Percentiles rank a stretch among this genome's conserved stretches.
These are phyloP conservation scores for Leucophenga maculata DNA, from an alignment of 2,888 invertebrate genomes.

Conservation along the genomic window DNA sequence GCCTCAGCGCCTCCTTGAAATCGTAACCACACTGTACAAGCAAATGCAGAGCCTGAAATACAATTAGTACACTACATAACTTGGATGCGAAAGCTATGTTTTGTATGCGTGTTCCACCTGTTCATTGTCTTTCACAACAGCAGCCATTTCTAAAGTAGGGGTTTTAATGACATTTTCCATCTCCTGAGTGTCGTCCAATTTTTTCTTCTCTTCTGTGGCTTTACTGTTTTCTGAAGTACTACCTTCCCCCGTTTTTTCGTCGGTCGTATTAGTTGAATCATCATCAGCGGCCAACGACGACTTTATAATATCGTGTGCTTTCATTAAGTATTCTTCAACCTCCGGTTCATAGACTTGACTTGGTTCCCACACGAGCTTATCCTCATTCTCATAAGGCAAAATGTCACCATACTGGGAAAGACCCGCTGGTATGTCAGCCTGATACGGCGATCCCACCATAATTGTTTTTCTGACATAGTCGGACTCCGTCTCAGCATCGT, in stretches of 20 bases:
- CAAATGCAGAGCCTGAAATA: slow-evolving; percentile 82
- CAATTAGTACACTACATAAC: background rate
- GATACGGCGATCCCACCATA: slow-evolving; percentile 95
- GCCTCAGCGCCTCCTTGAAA: slow-evolving; percentile 90
- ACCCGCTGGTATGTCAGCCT: slow-evolving; percentile 94
- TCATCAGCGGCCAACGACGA: slow-evolving; percentile 35
- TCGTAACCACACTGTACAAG: slow-evolving; percentile 95
- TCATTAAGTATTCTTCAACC: slow-evolving; percentile 85
- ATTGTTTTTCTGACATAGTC: slow-evolving; percentile 77
- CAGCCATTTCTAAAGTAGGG: slow-evolving; percentile 36
- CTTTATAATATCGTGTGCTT: slow-evolving; percentile 63
- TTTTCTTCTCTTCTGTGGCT: background rate
- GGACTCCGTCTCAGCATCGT: slow-evolving; percentile 60
- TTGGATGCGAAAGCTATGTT: background rate
- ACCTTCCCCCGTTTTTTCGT: no score
- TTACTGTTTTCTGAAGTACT: background rate
- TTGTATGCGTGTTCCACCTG: slow-evolving; percentile 72
- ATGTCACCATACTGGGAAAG: slow-evolving; percentile 93
- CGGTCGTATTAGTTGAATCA: slow-evolving; percentile 22
- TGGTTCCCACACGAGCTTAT: slow-evolving; percentile 95
- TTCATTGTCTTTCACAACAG: slow-evolving; percentile 80
- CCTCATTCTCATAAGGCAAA: slow-evolving; percentile 95
- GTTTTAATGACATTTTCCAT: background rate
- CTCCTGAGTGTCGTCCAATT: background rate
- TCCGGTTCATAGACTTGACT: slow-evolving; percentile 79